These are phyloP conservation scores for Halichoerus grypus DNA, from an alignment of 2,113 vertebrate species.

Conservation along the genomic window DNA sequence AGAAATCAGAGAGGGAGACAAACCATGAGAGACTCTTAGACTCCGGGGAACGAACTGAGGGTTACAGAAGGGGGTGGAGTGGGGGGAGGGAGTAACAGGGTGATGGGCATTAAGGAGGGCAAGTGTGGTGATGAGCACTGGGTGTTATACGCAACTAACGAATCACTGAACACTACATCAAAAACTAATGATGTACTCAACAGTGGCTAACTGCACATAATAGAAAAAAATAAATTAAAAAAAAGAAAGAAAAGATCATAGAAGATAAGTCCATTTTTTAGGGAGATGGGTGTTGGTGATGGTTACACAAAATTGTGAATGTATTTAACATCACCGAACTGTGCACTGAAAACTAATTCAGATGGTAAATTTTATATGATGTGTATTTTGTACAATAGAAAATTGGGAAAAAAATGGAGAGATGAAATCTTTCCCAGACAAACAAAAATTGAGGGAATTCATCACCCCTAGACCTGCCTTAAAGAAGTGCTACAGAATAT, in stretches of 20 bases:
- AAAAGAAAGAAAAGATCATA: background rate
- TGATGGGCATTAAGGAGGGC: too few relatives aligned
- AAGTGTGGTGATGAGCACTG: too few relatives aligned
- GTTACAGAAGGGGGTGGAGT: too few relatives aligned
- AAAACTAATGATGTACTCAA: too few relatives aligned
- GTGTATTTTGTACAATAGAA: background rate
- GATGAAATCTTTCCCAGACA: background rate
- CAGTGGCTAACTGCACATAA: too few relatives aligned
- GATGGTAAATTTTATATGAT: background rate
- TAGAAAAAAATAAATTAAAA: too few relatives aligned
- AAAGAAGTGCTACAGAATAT: fast-evolving
- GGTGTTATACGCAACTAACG: too few relatives aligned
- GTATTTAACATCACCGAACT: background rate
- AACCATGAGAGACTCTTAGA: too few relatives aligned
- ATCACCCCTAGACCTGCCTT: background rate
- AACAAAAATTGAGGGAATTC: background rate
- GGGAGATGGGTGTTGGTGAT: background rate
- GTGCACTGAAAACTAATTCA: background rate
- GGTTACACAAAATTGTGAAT: background rate
- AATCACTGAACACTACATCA: too few relatives aligned
- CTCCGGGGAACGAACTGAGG: too few relatives aligned
- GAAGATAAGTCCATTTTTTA: background rate
- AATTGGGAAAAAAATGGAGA: background rate
- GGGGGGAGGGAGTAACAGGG: too few relatives aligned
- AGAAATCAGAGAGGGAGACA: too few relatives aligned